Conservation (phyloP, 2,797 vertebrate species). For the Macroramphosus scolopax region DNA sequence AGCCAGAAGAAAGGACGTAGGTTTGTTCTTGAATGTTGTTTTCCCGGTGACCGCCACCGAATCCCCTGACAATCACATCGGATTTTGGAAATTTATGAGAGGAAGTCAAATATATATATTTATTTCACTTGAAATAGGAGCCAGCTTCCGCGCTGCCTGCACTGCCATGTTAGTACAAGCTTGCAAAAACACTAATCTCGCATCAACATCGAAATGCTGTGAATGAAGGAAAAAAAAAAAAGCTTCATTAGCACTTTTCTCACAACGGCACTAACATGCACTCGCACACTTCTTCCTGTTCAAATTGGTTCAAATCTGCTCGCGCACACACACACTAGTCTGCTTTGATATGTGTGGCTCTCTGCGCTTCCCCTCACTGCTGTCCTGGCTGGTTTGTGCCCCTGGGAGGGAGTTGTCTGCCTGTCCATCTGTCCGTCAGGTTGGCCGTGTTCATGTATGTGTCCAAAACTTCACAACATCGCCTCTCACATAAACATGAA, state of each 20-base stretch:
- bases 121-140: not conserved
- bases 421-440: conserved; percentile 45
- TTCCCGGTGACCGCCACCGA: too few species aligned
- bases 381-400: conserved; percentile 77
- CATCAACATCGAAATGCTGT: conserved; percentile 4
- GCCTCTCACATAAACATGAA: conserved; percentile 8
- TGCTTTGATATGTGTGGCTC: conserved; percentile 37
- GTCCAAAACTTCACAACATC: conserved; percentile 16
- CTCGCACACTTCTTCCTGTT: conserved; percentile 5
- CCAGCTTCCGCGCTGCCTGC: conserved; percentile 4
- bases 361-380: conserved; percentile 44
- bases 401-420: conserved; percentile 62
- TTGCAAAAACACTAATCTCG: conserved; percentile 6
- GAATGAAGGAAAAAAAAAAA: too few species aligned
- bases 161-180: conserved; percentile 10
- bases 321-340: conserved; percentile 7
- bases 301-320: not conserved
- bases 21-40: too few species aligned
- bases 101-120: too few species aligned
- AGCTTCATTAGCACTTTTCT: conserved; percentile 17
- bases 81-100: too few species aligned
- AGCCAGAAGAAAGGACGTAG: too few species aligned
- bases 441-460: conserved; percentile 30
- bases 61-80: too few species aligned
- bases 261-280: conserved; percentile 11